Conservation (phyloP, 92 coral and sea anemone genomes). For the Bergia sp. region DNA sequence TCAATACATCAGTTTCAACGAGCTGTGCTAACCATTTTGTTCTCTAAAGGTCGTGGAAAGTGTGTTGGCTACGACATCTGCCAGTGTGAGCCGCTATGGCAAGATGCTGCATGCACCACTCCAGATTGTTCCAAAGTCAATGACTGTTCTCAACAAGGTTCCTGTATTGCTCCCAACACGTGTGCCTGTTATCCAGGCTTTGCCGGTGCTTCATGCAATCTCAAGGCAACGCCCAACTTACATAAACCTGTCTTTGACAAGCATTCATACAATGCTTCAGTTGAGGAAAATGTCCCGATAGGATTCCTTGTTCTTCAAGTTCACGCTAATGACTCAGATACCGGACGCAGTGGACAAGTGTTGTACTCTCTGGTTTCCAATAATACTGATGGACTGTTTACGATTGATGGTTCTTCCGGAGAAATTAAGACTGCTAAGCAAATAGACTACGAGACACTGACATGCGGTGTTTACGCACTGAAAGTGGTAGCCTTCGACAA, state of each 20-base stretch:
- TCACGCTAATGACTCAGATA: constrained; percentile 70
- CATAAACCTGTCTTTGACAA: constrained; percentile 60
- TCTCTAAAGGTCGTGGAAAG: constrained; percentile 62
- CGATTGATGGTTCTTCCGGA: constrained; percentile 63
- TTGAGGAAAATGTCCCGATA: neutral
- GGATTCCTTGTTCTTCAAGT: constrained; percentile 58
- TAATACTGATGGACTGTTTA: constrained; percentile 39
- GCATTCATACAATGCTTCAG: constrained; percentile 48
- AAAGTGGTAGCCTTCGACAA: constrained; percentile 66
- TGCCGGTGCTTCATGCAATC: constrained; percentile 66
- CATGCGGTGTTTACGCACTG: constrained; percentile 10
- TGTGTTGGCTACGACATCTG: constrained; percentile 66
- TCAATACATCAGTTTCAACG: no score
- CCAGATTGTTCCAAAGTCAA: constrained; percentile 65
- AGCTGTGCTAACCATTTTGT: neutral
- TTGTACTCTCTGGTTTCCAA: constrained; percentile 48
- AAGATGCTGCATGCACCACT: constrained; percentile 69
- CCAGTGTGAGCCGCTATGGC: constrained; percentile 59
- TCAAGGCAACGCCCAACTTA: constrained; percentile 54
- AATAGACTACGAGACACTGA: neutral
- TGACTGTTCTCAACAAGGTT: constrained; percentile 74
- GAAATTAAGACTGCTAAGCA: constrained; percentile 37
- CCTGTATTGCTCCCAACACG: constrained; percentile 61
- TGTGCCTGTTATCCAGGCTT: constrained; percentile 70
- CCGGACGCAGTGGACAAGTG: constrained; percentile 69